Evolutionary conservation across 2,113 vertebrate species (phyloP).

Genomic region (Bubo blakistoni): DNA sequence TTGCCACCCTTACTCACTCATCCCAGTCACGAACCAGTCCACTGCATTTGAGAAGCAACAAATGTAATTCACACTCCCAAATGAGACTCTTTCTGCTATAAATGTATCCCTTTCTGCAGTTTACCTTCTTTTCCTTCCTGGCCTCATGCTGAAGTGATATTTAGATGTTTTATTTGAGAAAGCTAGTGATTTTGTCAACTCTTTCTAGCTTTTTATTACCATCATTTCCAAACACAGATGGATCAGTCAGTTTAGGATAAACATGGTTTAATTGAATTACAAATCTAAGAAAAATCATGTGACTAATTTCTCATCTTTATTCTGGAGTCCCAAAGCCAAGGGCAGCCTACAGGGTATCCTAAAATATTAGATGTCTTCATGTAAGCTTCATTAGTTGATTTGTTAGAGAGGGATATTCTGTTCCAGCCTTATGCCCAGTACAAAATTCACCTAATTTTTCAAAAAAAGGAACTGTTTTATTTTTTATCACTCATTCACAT

Average conservation of each 20-base stretch:
- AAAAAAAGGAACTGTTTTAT: rapidly evolving
- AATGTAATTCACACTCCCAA: neutral
- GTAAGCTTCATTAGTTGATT: neutral
- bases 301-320: neutral
- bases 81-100: neutral
- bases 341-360: neutral
- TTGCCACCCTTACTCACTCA: neutral
- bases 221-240: neutral
- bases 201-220: neutral
- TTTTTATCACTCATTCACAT: neutral
- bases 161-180: neutral
- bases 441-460: neutral
- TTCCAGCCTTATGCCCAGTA: neutral
- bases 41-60: neutral
- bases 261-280: neutral
- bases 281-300: neutral
- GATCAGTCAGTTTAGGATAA: neutral
- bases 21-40: neutral
- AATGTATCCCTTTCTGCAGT: neutral
- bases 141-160: neutral
- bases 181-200: neutral
- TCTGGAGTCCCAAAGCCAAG: neutral
- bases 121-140: neutral
- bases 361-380: neutral
- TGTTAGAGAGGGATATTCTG: neutral